These are phyloP conservation scores for Alces alces DNA, from an alignment of 2,113 vertebrate species.

Conservation along the genomic window DNA sequence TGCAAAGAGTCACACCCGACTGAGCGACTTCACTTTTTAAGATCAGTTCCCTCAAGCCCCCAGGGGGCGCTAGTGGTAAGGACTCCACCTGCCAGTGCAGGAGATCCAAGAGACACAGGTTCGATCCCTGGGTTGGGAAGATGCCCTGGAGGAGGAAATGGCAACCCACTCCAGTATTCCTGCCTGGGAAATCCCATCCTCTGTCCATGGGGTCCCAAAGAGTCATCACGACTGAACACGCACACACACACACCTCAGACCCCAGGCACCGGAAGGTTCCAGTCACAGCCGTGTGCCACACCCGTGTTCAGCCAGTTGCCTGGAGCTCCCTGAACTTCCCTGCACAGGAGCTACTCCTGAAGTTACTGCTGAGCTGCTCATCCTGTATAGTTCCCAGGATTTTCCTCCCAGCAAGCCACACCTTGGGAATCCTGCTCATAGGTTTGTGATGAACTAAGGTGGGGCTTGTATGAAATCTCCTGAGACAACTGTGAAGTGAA, in stretches of 20 bases:
- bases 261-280: background rate
- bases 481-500: background rate
- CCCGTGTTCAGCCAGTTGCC: no score
- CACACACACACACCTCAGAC: background rate
- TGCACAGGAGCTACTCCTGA: background rate
- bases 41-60: background rate
- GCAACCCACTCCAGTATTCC: background rate
- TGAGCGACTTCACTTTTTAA: background rate
- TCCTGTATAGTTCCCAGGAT: accelerated
- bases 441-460: background rate
- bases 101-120: background rate
- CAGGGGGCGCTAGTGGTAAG: background rate
- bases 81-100: background rate
- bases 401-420: no score
- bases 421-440: background rate
- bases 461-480: background rate
- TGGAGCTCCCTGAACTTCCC: background rate
- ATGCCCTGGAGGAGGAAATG: background rate
- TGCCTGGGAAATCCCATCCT: background rate
- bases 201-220: background rate
- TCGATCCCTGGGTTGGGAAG: background rate
- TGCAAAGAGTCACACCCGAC: no score
- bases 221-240: accelerated
- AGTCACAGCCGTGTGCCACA: background rate
- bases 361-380: background rate